Evolutionary conservation across 1,140 invertebrate species (phyloP), one percentile per base, ranked within the genome.

Genomic region (Diprion similis): DNA sequence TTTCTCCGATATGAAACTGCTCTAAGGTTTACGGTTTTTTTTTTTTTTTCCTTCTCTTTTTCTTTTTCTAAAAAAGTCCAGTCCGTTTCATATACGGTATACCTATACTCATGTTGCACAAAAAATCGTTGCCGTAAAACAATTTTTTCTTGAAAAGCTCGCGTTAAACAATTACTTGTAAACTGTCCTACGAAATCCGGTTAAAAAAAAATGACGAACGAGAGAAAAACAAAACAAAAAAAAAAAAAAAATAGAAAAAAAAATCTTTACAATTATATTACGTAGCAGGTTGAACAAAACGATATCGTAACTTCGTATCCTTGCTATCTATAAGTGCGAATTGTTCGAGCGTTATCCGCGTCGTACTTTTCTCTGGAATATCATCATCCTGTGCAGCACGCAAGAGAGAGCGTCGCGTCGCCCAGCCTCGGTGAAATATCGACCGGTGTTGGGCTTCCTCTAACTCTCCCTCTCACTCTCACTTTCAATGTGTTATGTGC

Each of bases 351-450:
- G 24, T 37, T 37, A 0, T 37, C 6, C 24, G 51, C 6, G 51
- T 59, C 51, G 51, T 59, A 59, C 11, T 59, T 59, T 15, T 59
- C 51, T 9, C 51, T 59, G 0, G 6, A 59, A 59, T 59, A 13
- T 37, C 24, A 37, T 37, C 24, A 37, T 4, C 24, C 24, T 37
- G 24, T 37, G 24, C 24, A 37, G 24, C 24, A 37, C 24, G 6
- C 24, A 37, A 37, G 24, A 37, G 77, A 64, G 37, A 71, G 70
- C 71, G 70, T 37, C 24, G 73, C 78, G 75, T 74, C 68, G 76
- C 68, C 71, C 75, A 77, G 72, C 74, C 79, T 80, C 77, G 73
- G 78, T 78, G 77, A 82, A 84, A 85, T 86, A 85, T 84, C 84
- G 84, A 86, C 81, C 84, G 82, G 66, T 77, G 75, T 80, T 83